Evolutionary conservation across 2,797 vertebrate genomes (phyloP).

Genomic region (Mionectes olivaceus): DNA sequence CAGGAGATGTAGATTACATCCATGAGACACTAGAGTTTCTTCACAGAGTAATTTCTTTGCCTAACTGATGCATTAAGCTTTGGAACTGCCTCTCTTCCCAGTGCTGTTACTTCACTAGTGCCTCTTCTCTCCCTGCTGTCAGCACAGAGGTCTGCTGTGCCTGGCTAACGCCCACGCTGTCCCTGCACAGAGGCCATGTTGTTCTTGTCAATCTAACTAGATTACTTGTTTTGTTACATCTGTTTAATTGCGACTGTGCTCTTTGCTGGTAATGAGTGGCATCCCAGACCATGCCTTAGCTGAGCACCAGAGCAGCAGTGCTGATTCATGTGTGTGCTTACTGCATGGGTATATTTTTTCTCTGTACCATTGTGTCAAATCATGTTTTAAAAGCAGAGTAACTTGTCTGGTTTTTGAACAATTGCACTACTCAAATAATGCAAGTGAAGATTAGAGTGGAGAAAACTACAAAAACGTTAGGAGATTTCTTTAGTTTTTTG

Average conservation of each 20-base stretch:
- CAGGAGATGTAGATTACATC: neutral
- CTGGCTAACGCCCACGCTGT: neutral
- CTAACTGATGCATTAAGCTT: neutral
- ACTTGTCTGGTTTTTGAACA: neutral
- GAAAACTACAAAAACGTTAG: neutral
- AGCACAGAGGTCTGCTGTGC: neutral
- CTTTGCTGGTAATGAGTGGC: neutral
- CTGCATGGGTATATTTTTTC: neutral
- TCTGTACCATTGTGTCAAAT: neutral
- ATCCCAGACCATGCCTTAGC: neutral
- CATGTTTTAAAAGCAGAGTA: neutral
- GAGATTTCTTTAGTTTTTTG: neutral
- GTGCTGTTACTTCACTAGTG: neutral
- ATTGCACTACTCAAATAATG: neutral
- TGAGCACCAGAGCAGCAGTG: neutral
- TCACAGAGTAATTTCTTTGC: neutral
- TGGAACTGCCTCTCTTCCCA: neutral
- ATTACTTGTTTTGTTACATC: neutral
- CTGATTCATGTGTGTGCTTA: neutral
- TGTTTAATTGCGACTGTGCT: neutral
- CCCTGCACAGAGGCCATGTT: neutral
- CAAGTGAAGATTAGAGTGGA: neutral
- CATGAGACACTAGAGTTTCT: neutral
- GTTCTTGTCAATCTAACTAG: neutral
- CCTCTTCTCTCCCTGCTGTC: neutral